Conservation (phyloP, 2,797 vertebrate genomes). For the Channa striata region DNA sequence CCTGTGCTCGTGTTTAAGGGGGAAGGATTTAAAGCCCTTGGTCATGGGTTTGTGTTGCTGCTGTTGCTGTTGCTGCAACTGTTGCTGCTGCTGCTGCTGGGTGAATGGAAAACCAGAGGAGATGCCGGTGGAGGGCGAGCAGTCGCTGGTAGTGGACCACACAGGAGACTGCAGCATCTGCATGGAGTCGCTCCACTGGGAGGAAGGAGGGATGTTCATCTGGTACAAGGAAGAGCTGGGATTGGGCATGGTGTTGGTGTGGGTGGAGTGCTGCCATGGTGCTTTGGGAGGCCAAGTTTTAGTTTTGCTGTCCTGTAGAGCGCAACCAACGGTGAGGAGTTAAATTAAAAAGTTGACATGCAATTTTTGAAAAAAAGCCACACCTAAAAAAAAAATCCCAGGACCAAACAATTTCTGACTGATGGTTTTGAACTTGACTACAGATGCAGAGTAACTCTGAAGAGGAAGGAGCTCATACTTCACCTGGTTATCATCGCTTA, state of each 20-base stretch:
- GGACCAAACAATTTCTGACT: too few species aligned
- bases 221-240: constrained; percentile 92
- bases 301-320: constrained; percentile 95
- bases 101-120: constrained; percentile 89
- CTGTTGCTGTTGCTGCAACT: constrained; percentile 84
- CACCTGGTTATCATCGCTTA: constrained; percentile 93
- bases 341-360: background rate
- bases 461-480: background rate
- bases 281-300: constrained; percentile 99
- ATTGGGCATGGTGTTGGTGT: constrained; percentile 89
- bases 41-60: constrained; percentile 91
- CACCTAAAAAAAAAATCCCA: background rate
- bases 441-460: background rate
- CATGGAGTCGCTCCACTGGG: constrained; percentile 97
- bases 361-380: background rate
- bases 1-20: constrained; percentile 94
- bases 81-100: constrained; percentile 85
- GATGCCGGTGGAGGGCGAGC: constrained; percentile 85
- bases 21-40: constrained; percentile 99
- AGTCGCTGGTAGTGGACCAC: constrained; percentile 93
- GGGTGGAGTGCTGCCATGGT: constrained; percentile 94
- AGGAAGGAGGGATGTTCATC: constrained; percentile 90
- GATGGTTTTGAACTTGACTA: background rate
- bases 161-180: constrained; percentile 96
- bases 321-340: background rate